A percentile compares a stretch with the other conserved stretches of the same genome.
These are phyloP conservation scores for Orientallactaga bullata DNA, from an alignment of 2,113 vertebrate genomes.

Conservation along the genomic window DNA sequence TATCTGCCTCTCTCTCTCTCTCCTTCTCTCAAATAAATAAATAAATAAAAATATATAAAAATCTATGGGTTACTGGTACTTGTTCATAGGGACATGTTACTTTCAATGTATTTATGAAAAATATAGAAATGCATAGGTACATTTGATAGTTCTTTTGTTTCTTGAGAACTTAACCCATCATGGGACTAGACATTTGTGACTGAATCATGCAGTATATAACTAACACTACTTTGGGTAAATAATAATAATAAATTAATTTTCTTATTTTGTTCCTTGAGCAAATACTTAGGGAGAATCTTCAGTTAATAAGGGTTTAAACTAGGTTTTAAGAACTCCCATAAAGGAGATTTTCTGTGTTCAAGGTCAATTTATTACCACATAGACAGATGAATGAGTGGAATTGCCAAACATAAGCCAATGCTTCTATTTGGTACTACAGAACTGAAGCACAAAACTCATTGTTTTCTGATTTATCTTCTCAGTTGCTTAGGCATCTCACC, in stretches of 20 bases:
- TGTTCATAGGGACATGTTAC: background rate
- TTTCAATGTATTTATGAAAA: constrained; percentile 10
- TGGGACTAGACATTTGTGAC: background rate
- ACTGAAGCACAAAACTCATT: background rate
- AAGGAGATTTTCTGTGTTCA: background rate
- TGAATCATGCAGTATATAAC: background rate
- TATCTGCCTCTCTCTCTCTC: too few relatives aligned
- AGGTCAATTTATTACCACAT: background rate
- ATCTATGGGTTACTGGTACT: too few relatives aligned
- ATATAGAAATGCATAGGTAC: background rate
- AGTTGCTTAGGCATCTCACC: background rate
- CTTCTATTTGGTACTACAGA: background rate
- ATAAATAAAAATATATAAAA: background rate
- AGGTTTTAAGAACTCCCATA: too few relatives aligned
- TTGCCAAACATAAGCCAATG: background rate
- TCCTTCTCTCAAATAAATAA: too few relatives aligned
- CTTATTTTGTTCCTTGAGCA: too few relatives aligned
- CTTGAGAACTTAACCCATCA: background rate
- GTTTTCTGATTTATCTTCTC: background rate
- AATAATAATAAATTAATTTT: too few relatives aligned
- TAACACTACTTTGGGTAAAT: background rate
- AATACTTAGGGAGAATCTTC: background rate
- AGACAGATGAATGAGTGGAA: background rate
- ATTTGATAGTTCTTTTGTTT: background rate
- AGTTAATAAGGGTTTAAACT: background rate